Conservation (phyloP, 1,140 invertebrate genomes). For the Temnothorax nylanderi region DNA sequence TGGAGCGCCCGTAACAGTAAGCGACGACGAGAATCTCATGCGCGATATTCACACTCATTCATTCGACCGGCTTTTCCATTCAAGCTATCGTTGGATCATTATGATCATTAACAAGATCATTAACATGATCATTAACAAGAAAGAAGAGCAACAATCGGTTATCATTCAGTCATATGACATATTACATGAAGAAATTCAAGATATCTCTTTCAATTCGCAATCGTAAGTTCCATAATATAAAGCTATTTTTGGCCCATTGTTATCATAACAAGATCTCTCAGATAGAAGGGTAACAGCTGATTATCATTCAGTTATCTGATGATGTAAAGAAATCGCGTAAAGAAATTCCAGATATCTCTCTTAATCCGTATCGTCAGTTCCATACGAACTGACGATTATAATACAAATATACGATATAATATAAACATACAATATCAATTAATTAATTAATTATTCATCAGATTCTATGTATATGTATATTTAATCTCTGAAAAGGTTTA, state of each 20-base stretch:
- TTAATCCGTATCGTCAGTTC: too few relatives aligned
- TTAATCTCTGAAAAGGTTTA: neutral
- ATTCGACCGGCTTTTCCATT: conserved; percentile 22
- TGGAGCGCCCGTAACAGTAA: conserved; percentile 67
- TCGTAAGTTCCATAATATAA: neutral
- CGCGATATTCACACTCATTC: conserved; percentile 58
- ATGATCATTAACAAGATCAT: neutral
- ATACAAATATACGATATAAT: neutral
- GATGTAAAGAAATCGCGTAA: too few relatives aligned
- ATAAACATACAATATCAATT: neutral
- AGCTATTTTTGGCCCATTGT: too few relatives aligned
- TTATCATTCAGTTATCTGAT: too few relatives aligned
- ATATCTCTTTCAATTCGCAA: neutral
- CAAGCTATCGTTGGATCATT: neutral
- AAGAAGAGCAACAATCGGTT: neutral
- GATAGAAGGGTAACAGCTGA: too few relatives aligned
- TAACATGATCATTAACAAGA: neutral
- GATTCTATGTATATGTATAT: neutral
- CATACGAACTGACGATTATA: neutral
- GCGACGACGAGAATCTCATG: conserved; percentile 43
- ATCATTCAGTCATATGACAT: neutral
- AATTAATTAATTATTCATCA: neutral
- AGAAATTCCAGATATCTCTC: too few relatives aligned
- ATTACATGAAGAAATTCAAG: neutral
- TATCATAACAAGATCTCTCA: too few relatives aligned